Evolutionary conservation across 2,797 vertebrate species (phyloP).

Genomic region (Crax fasciolata): DNA sequence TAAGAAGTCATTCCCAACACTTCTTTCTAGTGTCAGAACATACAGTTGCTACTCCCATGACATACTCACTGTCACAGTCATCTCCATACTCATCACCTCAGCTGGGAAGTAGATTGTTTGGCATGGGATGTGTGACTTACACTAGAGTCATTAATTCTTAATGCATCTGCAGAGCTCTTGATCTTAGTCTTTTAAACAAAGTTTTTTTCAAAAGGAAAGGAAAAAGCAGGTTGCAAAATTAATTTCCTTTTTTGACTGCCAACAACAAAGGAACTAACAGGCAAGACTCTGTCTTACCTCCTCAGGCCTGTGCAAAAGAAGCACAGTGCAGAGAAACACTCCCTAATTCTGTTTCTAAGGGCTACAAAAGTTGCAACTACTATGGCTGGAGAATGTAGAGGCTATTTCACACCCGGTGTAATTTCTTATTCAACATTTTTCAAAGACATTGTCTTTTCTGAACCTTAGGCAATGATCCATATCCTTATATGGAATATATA

Average conservation of each 20-base stretch:
- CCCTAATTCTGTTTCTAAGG: background rate
- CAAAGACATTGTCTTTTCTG: background rate
- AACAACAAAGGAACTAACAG: background rate
- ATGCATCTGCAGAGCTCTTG: constrained; percentile 46
- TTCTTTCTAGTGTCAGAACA: constrained; percentile 29
- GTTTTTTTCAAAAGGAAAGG: constrained; percentile 22
- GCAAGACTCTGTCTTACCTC: background rate
- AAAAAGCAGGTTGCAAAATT: background rate
- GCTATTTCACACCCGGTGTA: background rate
- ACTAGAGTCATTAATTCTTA: constrained; percentile 63
- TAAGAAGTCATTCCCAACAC: constrained; percentile 65
- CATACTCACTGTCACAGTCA: constrained; percentile 51
- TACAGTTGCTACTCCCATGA: constrained; percentile 46
- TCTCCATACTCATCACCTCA: constrained; percentile 43
- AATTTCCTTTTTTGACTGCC: background rate
- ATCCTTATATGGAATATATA: too few species aligned
- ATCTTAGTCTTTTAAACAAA: constrained; percentile 65
- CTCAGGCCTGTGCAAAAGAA: background rate
- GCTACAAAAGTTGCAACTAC: background rate
- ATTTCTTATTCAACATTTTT: background rate
- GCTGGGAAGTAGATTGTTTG: constrained; percentile 36
- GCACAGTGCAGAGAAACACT: background rate
- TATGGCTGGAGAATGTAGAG: background rate
- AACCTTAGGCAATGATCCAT: background rate
- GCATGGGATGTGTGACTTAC: constrained; percentile 7